Percentiles rank a stretch among this genome's conserved stretches.
Evolutionary conservation across 2,888 invertebrate genomes (phyloP).

Genomic region (Dyspetes luteomarginatus): DNA sequence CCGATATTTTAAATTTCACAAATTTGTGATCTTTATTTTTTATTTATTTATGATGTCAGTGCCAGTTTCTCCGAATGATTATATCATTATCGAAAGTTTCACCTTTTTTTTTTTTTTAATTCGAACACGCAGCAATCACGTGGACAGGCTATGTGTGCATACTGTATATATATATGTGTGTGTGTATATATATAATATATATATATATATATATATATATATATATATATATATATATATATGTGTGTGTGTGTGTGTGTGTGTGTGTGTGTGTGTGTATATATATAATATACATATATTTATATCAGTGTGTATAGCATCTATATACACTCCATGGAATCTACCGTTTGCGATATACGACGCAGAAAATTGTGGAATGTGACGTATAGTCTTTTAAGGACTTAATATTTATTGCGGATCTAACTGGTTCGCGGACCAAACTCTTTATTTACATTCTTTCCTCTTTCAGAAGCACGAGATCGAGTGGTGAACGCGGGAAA

Average conservation of each 20-base stretch:
- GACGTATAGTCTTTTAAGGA: conserved; percentile 44
- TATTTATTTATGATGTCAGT: too few relatives aligned
- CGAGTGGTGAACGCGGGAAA: too few relatives aligned
- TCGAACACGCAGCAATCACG: conserved; percentile 32
- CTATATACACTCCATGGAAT: not conserved
- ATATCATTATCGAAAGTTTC: not conserved
- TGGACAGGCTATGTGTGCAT: too few relatives aligned
- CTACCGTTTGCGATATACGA: conserved; percentile 21
- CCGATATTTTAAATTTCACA: too few relatives aligned
- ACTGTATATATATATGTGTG: not conserved
- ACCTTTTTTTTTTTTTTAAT: conserved; percentile 16
- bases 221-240: not conserved
- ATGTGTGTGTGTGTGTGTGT: not conserved
- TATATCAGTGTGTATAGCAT: not conserved
- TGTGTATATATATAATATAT: not conserved
- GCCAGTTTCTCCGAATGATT: too few relatives aligned
- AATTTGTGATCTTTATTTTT: too few relatives aligned
- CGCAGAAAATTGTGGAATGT: conserved; percentile 52
- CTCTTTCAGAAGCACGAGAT: too few relatives aligned
- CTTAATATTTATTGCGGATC: conserved; percentile 54
- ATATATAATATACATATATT: not conserved
- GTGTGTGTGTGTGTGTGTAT: not conserved
- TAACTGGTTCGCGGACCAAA: conserved; percentile 55
- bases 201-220: not conserved
- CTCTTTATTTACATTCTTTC: conserved; percentile 15